Percentiles rank a stretch among this genome's conserved stretches.
phyloP scores from a whole-genome alignment of 2,797 vertebrate genomes.

The Acanthurus lineatus region DNA sequence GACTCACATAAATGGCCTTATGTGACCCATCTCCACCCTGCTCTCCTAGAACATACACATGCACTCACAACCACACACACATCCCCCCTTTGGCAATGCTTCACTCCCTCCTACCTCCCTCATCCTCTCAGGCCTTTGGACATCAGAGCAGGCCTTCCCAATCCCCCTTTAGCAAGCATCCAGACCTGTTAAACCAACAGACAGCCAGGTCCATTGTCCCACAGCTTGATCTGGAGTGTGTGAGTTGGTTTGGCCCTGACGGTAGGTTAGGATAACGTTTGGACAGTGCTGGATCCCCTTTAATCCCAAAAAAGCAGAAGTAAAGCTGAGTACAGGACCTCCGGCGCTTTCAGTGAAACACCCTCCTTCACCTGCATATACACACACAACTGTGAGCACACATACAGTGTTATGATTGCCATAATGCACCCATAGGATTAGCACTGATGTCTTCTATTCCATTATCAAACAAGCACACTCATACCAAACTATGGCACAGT shows the following conservation, averaged over 20 bases:
- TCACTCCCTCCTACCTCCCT: constrained; percentile 33
- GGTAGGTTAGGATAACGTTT: constrained; percentile 80
- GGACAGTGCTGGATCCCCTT: constrained; percentile 78
- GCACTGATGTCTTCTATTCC: neutral
- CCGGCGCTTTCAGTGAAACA: constrained; percentile 57
- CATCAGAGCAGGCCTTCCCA: constrained; percentile 73
- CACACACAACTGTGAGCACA: constrained; percentile 13
- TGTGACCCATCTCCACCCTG: constrained; percentile 54
- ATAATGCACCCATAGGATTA: constrained; percentile 14
- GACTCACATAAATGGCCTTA: constrained; percentile 54
- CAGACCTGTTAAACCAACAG: constrained; percentile 81
- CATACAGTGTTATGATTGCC: constrained; percentile 28
- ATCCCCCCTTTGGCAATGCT: constrained; percentile 51
- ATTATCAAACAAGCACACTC: neutral
- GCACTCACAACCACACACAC: constrained; percentile 48
- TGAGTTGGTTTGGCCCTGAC: constrained; percentile 80
- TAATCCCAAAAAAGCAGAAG: constrained; percentile 81
- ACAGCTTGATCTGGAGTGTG: constrained; percentile 74
- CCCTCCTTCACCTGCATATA: constrained; percentile 71
- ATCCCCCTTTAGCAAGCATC: constrained; percentile 70
- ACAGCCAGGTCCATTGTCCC: constrained; percentile 75
- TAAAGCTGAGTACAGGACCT: constrained; percentile 66
- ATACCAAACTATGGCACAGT: neutral
- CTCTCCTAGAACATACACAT: constrained; percentile 42
- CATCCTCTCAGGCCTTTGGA: constrained; percentile 55